These are phyloP conservation scores for Maccullochella peelii DNA, from an alignment of 2,113 vertebrate species.

Conservation along the genomic window DNA sequence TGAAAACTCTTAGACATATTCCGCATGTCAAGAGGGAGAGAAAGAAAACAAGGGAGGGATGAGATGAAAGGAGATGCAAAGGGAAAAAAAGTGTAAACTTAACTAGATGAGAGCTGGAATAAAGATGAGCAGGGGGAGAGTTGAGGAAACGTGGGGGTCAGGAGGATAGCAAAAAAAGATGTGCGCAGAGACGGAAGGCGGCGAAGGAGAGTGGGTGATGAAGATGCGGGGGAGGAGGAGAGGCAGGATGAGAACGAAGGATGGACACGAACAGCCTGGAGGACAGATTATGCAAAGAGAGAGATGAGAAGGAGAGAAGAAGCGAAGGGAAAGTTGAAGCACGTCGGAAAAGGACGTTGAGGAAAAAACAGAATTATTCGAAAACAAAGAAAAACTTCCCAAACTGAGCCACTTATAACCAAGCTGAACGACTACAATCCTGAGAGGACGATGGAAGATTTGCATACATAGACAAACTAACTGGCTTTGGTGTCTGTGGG, in stretches of 20 bases:
- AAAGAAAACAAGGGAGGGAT: not conserved
- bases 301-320: slow-evolving; percentile 6
- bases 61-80: slow-evolving; percentile 39
- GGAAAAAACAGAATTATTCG: not conserved
- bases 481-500: not conserved
- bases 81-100: slow-evolving; percentile 18
- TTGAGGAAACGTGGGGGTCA: not conserved
- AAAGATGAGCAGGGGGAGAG: slow-evolving; percentile 37
- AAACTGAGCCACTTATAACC: not conserved
- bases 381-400: not conserved
- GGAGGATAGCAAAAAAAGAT: not conserved
- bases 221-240: slow-evolving; percentile 19
- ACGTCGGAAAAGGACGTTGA: not conserved
- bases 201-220: slow-evolving; percentile 15
- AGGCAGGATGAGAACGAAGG: slow-evolving; percentile 9
- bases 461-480: not conserved
- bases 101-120: slow-evolving; percentile 49
- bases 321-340: not conserved
- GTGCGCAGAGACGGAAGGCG: not conserved
- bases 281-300: slow-evolving; percentile 41
- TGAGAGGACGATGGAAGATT: not conserved
- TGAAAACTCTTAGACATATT: slow-evolving; percentile 27
- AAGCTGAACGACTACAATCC: not conserved
- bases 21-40: slow-evolving; percentile 37
- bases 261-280: slow-evolving; percentile 23